Evolutionary conservation across 1,140 invertebrate species (phyloP).

Genomic region (Trinorchestia longiramus): DNA sequence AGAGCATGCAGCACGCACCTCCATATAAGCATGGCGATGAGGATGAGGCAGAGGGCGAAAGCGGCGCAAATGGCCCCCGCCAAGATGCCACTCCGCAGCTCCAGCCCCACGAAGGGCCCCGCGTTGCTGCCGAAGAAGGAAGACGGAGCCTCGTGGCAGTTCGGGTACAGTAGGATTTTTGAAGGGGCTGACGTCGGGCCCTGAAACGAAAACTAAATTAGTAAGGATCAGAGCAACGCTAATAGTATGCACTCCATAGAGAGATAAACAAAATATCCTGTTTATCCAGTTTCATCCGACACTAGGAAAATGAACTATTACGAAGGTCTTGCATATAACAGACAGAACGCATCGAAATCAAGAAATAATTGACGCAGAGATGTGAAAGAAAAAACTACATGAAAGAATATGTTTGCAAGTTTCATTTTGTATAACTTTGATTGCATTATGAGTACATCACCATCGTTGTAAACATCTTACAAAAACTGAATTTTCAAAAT

Average conservation of each 20-base stretch:
- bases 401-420: too few relatives aligned
- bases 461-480: too few relatives aligned
- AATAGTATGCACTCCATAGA: neutral
- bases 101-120: constrained; percentile 70
- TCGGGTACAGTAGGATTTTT: constrained; percentile 77
- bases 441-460: too few relatives aligned
- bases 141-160: constrained; percentile 72
- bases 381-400: too few relatives aligned
- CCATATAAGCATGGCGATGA: constrained; percentile 82
- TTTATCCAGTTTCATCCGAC: too few relatives aligned
- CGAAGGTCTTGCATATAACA: too few relatives aligned
- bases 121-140: constrained; percentile 72
- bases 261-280: too few relatives aligned
- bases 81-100: constrained; percentile 80
- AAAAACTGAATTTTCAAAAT: too few relatives aligned
- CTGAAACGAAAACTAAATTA: constrained; percentile 14
- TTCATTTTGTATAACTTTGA: too few relatives aligned
- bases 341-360: too few relatives aligned
- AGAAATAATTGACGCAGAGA: too few relatives aligned
- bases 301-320: too few relatives aligned
- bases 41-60: constrained; percentile 79
- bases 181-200: constrained; percentile 77
- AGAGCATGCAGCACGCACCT: constrained; percentile 81
- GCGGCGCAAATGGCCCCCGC: constrained; percentile 81
- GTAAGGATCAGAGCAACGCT: neutral